Base-by-base conservation (phyloP, 2,797 vertebrate genomes). In the Clamator glandarius region DNA sequence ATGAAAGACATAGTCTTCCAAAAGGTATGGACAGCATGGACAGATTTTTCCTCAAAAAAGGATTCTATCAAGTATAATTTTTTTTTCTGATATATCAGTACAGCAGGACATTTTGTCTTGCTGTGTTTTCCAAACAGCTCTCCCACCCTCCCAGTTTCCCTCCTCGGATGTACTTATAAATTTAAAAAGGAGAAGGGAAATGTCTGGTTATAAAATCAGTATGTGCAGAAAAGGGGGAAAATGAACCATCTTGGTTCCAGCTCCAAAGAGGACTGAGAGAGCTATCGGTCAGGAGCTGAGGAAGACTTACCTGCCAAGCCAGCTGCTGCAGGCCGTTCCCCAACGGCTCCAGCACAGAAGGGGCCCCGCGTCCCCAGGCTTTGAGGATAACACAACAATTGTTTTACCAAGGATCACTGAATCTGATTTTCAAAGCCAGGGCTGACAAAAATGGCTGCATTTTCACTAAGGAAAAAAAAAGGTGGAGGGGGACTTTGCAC, bases 381-480 rank as follows among this genome's bases (percentile, higher is more conserved):
- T 18, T 54, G 84, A 20, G 42, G 66, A 29, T 14, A 72, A 41
- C 31, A 36, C 90, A 63, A 80, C 83, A 33, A 92, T 23, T 87
- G 63, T 88, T 81, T 70, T 81, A 26, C 86, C 62, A 35, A 84
- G 62, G 85, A 72, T 84, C 66, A 73, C 9, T 29, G 12, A 80
- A 51, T 52, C 78, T 1, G 2, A 26, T 42, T 70, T 86, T 20
- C 48, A 96, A 93, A 90, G 78, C 42, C 1, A 16, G 78, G 41
- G 96, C 97, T 97, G 97, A 97, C 97, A 94, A 96, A 97, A 97
- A 97, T 29, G 97, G 97, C 95, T 97, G 97, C 87, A 8, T 95
- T 93, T 92, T 91, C 91, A 24, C 15, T 7, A 14, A 33, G 6
- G 18, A 5, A 6, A 6, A 25, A 48, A 54, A 29, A 74, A 69